A percentile compares a stretch with the other conserved stretches of the same genome.
Evolutionary conservation across 1,140 invertebrate genomes (phyloP).

Genomic region (Leptinotarsa texana): DNA sequence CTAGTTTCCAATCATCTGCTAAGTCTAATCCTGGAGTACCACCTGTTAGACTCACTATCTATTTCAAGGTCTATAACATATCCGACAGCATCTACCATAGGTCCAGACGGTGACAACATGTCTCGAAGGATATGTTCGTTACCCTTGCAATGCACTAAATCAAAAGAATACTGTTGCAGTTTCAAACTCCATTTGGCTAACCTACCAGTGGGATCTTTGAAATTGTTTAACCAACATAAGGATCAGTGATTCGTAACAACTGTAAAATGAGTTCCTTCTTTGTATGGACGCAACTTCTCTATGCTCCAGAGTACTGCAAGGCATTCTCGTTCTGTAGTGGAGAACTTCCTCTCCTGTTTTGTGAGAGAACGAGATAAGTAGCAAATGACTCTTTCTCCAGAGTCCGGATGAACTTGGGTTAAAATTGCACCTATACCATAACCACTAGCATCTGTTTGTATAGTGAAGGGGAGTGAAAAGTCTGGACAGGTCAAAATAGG

Average conservation of each 20-base stretch:
- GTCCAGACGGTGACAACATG: neutral
- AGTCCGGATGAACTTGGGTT: conserved; percentile 42
- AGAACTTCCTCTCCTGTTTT: conserved; percentile 56
- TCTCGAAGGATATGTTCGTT: conserved; percentile 23
- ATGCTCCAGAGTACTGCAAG: conserved; percentile 56
- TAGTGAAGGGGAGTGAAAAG: conserved; percentile 34
- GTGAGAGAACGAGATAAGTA: conserved; percentile 25
- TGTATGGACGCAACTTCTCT: conserved; percentile 54
- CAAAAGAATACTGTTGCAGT: conserved; percentile 19
- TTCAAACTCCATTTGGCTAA: conserved; percentile 14
- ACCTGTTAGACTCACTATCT: no score
- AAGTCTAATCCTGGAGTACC: neutral
- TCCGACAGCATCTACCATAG: neutral
- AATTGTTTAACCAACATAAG: conserved; percentile 23
- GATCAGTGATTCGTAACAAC: conserved; percentile 52
- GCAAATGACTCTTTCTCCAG: conserved; percentile 34
- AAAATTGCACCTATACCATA: conserved; percentile 39
- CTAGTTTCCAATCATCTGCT: conserved; percentile 31
- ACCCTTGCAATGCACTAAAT: conserved; percentile 19
- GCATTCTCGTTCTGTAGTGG: conserved; percentile 56
- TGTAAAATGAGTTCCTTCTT: conserved; percentile 56
- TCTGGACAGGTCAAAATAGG: conserved; percentile 33
- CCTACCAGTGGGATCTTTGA: conserved; percentile 28
- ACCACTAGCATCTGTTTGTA: conserved; percentile 38
- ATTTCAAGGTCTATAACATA: no score